A percentile compares a stretch with the other conserved stretches of the same genome.
These are phyloP conservation scores for Copsychus sechellarum DNA, from an alignment of 2,113 vertebrate species.

Conservation along the genomic window DNA sequence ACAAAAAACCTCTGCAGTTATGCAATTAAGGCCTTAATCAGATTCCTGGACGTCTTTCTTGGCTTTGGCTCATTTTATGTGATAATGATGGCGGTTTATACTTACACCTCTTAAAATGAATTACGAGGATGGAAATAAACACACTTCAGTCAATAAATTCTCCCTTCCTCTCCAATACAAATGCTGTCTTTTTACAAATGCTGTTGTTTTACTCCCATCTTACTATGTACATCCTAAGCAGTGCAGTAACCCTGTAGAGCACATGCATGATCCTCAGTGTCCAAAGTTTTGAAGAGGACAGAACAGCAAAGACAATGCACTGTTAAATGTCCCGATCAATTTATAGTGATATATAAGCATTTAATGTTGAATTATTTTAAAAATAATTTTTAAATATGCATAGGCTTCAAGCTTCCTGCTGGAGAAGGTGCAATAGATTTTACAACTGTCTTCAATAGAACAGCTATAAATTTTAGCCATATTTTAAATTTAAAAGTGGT, in stretches of 20 bases:
- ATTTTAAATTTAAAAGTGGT: not conserved
- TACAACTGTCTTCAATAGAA: not conserved
- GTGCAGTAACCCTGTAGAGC: not conserved
- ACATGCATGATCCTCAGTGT: not conserved
- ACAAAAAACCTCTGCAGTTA: conserved; percentile 15
- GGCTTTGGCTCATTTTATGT: not conserved
- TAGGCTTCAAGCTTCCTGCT: not conserved
- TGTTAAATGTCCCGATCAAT: not conserved
- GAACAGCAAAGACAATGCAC: not conserved
- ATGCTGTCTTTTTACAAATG: not conserved
- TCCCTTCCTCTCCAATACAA: not conserved
- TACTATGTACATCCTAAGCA: not conserved
- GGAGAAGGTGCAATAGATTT: not conserved
- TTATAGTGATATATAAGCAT: not conserved
- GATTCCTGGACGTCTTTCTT: not conserved
- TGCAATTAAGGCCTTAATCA: not conserved
- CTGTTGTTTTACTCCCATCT: not conserved
- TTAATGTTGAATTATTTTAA: not conserved
- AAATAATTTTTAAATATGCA: not conserved
- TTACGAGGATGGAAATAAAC: not conserved
- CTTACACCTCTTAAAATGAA: conserved; percentile 15
- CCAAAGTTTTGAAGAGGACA: not conserved
- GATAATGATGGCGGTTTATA: not conserved
- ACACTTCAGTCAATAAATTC: not conserved
- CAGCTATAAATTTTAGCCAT: not conserved